phyloP scores from a whole-genome alignment of 1,140 invertebrate species.

The Diorhabda sublineata region DNA sequence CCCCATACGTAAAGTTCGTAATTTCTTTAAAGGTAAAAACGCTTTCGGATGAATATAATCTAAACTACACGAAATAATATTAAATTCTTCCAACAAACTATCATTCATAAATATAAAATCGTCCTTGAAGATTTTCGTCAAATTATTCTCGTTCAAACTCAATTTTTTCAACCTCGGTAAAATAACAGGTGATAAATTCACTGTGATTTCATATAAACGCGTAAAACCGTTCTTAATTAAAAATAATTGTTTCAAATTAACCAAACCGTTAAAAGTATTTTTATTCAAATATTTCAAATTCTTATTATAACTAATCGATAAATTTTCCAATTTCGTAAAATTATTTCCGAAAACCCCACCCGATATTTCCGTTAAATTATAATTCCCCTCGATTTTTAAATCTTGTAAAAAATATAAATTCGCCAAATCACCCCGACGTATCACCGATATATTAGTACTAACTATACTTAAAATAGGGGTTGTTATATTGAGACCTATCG shows the following conservation, averaged over 20 bases:
- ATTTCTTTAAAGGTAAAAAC: conserved; percentile 47
- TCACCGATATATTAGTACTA: conserved; percentile 28
- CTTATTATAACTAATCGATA: conserved; percentile 38
- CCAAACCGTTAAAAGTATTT: conserved; percentile 36
- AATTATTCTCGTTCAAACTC: conserved; percentile 35
- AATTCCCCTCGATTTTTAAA: conserved; percentile 37
- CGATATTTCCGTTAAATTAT: conserved; percentile 30
- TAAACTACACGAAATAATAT: conserved; percentile 50
- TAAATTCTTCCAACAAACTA: conserved; percentile 41
- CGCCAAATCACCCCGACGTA: conserved; percentile 32
- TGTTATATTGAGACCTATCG: conserved; percentile 25
- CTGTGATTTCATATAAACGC: conserved; percentile 30
- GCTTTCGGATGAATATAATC: conserved; percentile 50
- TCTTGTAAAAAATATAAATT: conserved; percentile 25
- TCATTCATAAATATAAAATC: conserved; percentile 33
- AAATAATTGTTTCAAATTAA: conserved; percentile 31
- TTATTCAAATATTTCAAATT: conserved; percentile 32
- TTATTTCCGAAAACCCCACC: conserved; percentile 34
- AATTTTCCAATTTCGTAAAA: conserved; percentile 35
- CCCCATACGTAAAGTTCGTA: conserved; percentile 49
- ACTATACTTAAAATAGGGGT: conserved; percentile 24
- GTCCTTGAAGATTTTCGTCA: conserved; percentile 27
- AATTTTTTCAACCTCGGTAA: conserved; percentile 33
- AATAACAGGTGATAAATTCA: conserved; percentile 17
- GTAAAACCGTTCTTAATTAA: conserved; percentile 40